Base-by-base conservation (phyloP, 2,888 invertebrate genomes). In the Trichopria drosophilae region DNA sequence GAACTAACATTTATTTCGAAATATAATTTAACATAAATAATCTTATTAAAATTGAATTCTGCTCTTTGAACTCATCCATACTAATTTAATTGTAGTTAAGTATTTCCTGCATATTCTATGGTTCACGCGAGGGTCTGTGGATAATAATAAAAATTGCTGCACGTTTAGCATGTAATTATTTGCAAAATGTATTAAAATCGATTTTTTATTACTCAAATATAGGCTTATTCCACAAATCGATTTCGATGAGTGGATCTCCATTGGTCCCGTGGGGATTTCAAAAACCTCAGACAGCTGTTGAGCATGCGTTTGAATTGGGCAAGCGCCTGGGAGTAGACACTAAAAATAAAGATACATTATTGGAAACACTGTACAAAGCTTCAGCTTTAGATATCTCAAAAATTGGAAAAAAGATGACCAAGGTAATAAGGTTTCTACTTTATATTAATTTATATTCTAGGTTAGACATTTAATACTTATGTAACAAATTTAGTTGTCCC, bases 181-280 rank as follows among this genome's bases (percentile, higher is more conserved):
- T n/a, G n/a, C n/a, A n/a, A n/a, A n/a, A 24, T 9, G 6, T 24
- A 9, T 24, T 24, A 24, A 24, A 24, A 24, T 24, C 10, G 6
- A 9, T 24, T 16, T 16, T 28, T 40, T 48, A 12, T 37, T 1
- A 24, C n/a, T n/a, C n/a, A n/a, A n/a, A n/a, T 43, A 10, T 7
- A 59, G 61, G 58, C 29, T 50, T 59, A n/a, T 59, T 59, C 12
- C 43, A 49, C 9, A 42, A 46, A 34, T 55, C 55, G 6, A 61
- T 62, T 20, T 45, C 60, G 24, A 51, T 64, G 55, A 63, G 63
- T 48, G 64, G 61, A 31, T 55, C 62, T 1, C 41, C 59, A 13
- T 57, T 64, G 10, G 57, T 53, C 24, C 41, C 56, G 1, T 64
- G 64, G 63, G 57, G 49, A 6, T 53, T 64, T 20, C 53, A 57